Evolutionary conservation across 2,797 vertebrate species (phyloP).

Genomic region (Sebastolobus alascanus): DNA sequence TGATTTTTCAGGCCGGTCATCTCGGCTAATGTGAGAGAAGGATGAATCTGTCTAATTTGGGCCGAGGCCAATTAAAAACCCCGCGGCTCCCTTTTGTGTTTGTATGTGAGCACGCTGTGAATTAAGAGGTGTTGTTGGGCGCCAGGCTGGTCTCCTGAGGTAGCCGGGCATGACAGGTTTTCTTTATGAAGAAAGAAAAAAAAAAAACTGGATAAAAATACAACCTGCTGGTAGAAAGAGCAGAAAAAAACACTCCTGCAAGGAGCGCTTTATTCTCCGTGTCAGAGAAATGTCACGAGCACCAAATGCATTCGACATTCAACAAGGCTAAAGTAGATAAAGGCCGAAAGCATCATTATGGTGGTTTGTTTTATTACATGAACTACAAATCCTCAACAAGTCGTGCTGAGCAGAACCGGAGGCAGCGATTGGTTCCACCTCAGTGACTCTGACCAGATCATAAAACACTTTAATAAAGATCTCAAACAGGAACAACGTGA

Average conservation of each 20-base stretch:
- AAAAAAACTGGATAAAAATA: slow-evolving; percentile 40
- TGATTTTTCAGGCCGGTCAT: slow-evolving; percentile 63
- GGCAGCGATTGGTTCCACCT: too few species aligned
- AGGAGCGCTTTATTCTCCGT: background rate
- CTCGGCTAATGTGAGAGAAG: slow-evolving; percentile 60
- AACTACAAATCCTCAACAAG: background rate
- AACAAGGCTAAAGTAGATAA: background rate
- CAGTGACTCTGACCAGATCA: background rate
- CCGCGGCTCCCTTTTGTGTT: slow-evolving; percentile 42
- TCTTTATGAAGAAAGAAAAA: slow-evolving; percentile 37
- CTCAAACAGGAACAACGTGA: background rate
- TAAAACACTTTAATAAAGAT: background rate
- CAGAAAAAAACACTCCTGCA: background rate
- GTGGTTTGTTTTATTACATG: background rate
- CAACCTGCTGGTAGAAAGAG: slow-evolving; percentile 9
- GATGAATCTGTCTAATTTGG: slow-evolving; percentile 66
- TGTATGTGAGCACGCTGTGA: slow-evolving; percentile 29
- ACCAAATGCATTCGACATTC: background rate
- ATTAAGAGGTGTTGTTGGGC: slow-evolving; percentile 68
- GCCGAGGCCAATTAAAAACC: slow-evolving; percentile 70
- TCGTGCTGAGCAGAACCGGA: slow-evolving; percentile 2
- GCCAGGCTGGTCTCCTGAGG: slow-evolving; percentile 56
- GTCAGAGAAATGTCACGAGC: slow-evolving; percentile 16
- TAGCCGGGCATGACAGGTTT: slow-evolving; percentile 17
- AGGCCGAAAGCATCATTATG: background rate